Conservation (phyloP, 2,113 vertebrate species). For the Corythoichthys haematopterus region DNA sequence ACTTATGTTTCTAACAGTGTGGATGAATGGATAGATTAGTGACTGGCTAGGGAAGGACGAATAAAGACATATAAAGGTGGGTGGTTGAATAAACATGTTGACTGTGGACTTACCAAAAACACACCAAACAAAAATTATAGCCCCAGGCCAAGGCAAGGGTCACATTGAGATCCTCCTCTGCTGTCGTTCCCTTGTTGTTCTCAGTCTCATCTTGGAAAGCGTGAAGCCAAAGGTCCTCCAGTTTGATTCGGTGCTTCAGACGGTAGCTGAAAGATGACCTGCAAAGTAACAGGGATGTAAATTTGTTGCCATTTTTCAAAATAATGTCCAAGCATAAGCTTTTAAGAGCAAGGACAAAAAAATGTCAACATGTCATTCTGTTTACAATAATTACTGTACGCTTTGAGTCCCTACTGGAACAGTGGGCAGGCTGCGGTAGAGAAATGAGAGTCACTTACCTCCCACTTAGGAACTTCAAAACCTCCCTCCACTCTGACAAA, state of each 20-base stretch:
- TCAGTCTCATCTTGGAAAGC: conserved; percentile 44
- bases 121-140: conserved; percentile 50
- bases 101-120: conserved; percentile 57
- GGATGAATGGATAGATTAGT: not conserved
- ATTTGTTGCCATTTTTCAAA: not conserved
- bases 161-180: conserved; percentile 35
- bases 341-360: not conserved
- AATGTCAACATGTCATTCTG: not conserved
- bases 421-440: conserved; percentile 39
- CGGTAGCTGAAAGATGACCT: conserved; percentile 65
- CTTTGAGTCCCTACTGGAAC: conserved; percentile 42
- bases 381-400: conserved; percentile 15
- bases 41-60: not conserved
- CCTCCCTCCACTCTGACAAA: conserved; percentile 13
- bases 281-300: not conserved
- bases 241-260: conserved; percentile 58
- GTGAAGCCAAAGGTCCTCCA: conserved; percentile 51
- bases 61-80: not conserved
- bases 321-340: not conserved
- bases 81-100: not conserved
- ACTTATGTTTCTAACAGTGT: not conserved
- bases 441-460: conserved; percentile 38
- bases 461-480: conserved; percentile 37
- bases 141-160: conserved; percentile 58
- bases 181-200: conserved; percentile 15